Conservation (phyloP, 2,797 vertebrate species). For the Aselliscus stoliczkanus region DNA sequence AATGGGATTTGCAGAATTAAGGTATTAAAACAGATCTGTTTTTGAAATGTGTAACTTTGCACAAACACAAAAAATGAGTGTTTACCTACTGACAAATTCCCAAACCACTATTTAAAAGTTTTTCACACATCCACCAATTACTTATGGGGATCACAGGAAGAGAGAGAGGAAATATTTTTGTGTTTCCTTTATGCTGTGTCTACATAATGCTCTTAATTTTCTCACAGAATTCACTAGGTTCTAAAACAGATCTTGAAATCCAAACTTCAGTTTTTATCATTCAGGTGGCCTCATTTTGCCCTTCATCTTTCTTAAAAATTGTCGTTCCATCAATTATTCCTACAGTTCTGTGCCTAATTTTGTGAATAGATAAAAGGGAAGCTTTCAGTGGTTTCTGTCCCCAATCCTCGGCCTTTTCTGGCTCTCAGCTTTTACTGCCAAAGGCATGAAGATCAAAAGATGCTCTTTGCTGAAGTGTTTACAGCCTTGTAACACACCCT, state of each 20-base stretch:
- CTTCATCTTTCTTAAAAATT: constrained; percentile 32
- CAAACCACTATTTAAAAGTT: background rate
- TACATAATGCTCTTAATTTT: background rate
- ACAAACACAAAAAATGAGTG: background rate
- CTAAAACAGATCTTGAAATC: background rate
- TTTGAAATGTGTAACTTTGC: background rate
- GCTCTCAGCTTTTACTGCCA: constrained; percentile 49
- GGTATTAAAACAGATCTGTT: background rate
- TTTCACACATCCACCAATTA: background rate
- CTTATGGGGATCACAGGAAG: background rate
- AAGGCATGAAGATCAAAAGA: constrained; percentile 68
- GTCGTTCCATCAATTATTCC: background rate
- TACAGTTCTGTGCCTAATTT: constrained; percentile 28
- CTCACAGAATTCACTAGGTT: constrained; percentile 21
- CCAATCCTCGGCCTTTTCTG: constrained; percentile 55
- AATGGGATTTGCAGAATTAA: background rate
- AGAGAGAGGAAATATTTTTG: background rate
- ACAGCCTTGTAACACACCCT: constrained; percentile 37
- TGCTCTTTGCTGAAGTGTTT: constrained; percentile 53
- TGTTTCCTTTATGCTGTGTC: background rate
- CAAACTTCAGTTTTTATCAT: background rate
- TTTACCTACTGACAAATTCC: background rate
- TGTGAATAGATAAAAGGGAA: constrained; percentile 58
- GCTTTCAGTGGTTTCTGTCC: constrained; percentile 23
- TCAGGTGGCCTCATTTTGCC: background rate